These are phyloP conservation scores for Neopelma chrysocephalum DNA, from an alignment of 2,797 vertebrate genomes.

Conservation along the genomic window DNA sequence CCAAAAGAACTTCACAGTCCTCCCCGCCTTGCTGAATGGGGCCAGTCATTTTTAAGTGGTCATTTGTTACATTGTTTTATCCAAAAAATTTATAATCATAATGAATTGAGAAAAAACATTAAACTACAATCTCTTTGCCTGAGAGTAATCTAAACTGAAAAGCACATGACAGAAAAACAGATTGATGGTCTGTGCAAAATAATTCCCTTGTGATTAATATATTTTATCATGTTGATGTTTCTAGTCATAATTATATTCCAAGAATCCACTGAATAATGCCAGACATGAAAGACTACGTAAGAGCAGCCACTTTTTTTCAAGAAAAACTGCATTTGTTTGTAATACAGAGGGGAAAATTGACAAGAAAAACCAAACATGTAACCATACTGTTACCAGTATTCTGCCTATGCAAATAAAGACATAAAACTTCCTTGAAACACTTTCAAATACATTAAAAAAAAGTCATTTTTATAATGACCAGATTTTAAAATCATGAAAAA, in stretches of 20 bases:
- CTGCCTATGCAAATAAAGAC: not conserved
- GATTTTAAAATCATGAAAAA: not conserved
- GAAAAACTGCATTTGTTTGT: not conserved
- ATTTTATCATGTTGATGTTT: not conserved
- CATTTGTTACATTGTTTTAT: constrained; percentile 18
- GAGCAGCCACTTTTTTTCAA: not conserved
- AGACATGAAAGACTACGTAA: not conserved
- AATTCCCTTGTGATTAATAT: constrained; percentile 21
- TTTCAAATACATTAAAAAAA: not conserved
- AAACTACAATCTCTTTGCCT: not conserved
- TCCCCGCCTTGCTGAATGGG: not conserved
- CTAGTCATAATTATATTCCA: constrained; percentile 3
- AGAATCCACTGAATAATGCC: not conserved
- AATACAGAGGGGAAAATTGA: not conserved
- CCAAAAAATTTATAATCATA: constrained; percentile 43
- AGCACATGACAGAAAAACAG: not conserved
- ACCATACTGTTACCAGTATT: not conserved
- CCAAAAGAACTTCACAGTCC: not conserved
- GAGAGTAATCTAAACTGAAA: constrained; percentile 40
- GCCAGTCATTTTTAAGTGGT: constrained; percentile 39
- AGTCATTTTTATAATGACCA: not conserved
- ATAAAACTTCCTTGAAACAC: not conserved
- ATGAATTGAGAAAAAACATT: constrained; percentile 42
- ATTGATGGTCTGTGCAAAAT: constrained; percentile 11
- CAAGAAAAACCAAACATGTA: not conserved